Conservation (phyloP, 2,797 vertebrate species). For the Alauda arvensis region DNA sequence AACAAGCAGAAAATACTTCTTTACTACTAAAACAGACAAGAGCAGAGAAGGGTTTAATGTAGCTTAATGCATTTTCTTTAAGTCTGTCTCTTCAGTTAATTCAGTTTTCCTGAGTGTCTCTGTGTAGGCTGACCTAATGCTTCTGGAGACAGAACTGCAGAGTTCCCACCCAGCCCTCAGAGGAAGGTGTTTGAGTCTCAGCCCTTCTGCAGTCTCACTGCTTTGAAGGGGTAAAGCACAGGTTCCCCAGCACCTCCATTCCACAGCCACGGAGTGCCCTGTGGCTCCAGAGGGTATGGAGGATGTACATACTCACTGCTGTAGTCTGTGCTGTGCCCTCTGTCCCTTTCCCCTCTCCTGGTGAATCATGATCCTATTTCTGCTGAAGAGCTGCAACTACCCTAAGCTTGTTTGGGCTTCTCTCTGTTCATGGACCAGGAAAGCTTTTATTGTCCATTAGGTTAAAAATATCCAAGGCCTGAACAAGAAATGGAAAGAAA, state of each 20-base stretch:
- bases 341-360: neutral
- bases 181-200: neutral
- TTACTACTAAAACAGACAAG: neutral
- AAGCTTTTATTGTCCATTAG: neutral
- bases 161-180: neutral
- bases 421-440: neutral
- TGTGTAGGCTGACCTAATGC: neutral
- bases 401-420: neutral
- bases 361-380: neutral
- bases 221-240: neutral
- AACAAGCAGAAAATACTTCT: neutral
- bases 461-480: neutral
- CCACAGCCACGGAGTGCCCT: rapidly evolving
- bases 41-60: neutral
- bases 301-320: rapidly evolving
- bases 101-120: neutral
- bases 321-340: neutral
- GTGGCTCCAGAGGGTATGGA: neutral
- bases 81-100: neutral
- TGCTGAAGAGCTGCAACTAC: neutral
- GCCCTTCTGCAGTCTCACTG: neutral
- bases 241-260: neutral
- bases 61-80: neutral
- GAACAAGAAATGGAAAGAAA: neutral
- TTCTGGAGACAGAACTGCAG: neutral